Evolutionary conservation across 2,797 vertebrate species (phyloP), one percentile per base, ranked within the genome.

Genomic region (Eleutherodactylus coqui): DNA sequence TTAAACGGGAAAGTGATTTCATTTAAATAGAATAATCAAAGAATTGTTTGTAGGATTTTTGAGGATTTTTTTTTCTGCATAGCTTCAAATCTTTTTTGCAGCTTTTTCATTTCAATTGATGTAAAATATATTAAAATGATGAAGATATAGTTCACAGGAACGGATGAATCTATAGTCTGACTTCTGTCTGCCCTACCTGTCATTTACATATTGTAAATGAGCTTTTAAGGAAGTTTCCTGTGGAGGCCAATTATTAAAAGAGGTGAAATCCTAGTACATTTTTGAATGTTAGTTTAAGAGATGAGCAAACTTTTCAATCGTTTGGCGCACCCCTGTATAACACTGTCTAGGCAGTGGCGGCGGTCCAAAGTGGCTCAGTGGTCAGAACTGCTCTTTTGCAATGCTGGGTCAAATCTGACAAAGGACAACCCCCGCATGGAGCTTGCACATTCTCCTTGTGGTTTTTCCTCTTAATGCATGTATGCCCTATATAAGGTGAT

Each of bases 11-110:
- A 29, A 75, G 77, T 70, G 45, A 51, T 76, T 72, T 72, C 69
- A 86, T 69, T 77, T 55, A 38, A 76, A 51, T 55, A 27, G 32
- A 34, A 49, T 47, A 81, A 86, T 81, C 78, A 86, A 75, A 67
- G n/a, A 81, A 51, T 64, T 79, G 21, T 62, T 62, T 62, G 53
- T 43, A 58, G 5, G 14, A 36, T 43, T 14, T 62, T 62, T 8
- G 10, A 5, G 1, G 2, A 36, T 77, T 70, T 41, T 62, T 29
- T 29, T 17, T 58, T 58, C 13, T n/a, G 24, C 24, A 27, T 2
- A 27, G 58, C n/a, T 62, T 29, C 32, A 29, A 62, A 29, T 62
- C 11, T 62, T 51, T 69, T 69, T 34, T 24, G 34, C 8, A 21
- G 19, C 8, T 69, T 19, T 38, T 69, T n/a, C n/a, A n/a, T n/a